Evolutionary conservation across 2,888 invertebrate species (phyloP).

Genomic region (Atethmia centrago): DNA sequence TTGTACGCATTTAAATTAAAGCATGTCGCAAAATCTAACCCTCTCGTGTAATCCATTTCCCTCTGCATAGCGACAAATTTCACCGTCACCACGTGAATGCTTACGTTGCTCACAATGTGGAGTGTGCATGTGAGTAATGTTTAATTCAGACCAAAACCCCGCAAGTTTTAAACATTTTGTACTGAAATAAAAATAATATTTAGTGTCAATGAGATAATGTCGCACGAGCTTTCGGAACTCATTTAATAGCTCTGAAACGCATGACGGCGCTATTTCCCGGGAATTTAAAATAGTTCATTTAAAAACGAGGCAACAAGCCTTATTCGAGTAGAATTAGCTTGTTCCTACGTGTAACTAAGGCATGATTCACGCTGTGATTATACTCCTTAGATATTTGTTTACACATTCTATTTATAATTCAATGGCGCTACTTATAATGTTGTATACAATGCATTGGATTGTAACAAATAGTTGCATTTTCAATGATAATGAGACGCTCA

Average conservation of each 20-base stretch:
- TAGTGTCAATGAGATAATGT: constrained; percentile 18
- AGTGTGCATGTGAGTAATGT: constrained; percentile 7
- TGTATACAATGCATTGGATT: constrained; percentile 51
- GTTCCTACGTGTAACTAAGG: constrained; percentile 11
- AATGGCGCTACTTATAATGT: constrained; percentile 57
- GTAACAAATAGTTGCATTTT: constrained; percentile 61
- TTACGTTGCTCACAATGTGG: background rate
- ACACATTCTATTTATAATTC: constrained; percentile 62
- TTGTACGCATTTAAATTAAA: constrained; percentile 23
- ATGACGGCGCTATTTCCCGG: constrained; percentile 16
- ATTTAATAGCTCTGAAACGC: constrained; percentile 28
- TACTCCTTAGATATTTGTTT: constrained; percentile 61
- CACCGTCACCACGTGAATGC: constrained; percentile 5
- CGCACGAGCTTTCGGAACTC: constrained; percentile 25
- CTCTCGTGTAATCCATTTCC: constrained; percentile 4
- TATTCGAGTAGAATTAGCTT: constrained; percentile 32
- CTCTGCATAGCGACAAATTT: constrained; percentile 7
- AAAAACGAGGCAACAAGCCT: constrained; percentile 36
- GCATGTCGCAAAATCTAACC: constrained; percentile 8
- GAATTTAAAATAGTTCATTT: constrained; percentile 37
- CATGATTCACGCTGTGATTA: constrained; percentile 56
- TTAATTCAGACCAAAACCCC: constrained; percentile 10
- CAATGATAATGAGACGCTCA: constrained; percentile 41
- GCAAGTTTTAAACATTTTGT: constrained; percentile 23
- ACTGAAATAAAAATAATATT: constrained; percentile 19